Evolutionary conservation across 1,140 invertebrate genomes (phyloP).

Genomic region (Rhysida immarginata): DNA sequence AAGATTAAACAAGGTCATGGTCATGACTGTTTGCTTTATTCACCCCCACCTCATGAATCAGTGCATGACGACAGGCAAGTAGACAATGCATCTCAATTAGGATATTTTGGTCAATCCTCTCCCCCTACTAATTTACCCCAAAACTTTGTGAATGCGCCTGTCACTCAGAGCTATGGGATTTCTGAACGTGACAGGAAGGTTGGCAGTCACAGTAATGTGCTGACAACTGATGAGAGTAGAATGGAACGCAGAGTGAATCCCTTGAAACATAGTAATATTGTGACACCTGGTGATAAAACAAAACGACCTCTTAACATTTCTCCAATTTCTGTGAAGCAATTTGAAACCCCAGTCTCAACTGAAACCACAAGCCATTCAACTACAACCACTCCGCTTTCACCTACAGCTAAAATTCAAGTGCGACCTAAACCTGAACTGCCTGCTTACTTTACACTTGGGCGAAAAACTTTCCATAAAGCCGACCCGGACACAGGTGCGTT

Average conservation of each 20-base stretch:
- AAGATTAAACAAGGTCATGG: too few species aligned
- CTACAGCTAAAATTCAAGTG: constrained; percentile 7
- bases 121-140: too few species aligned
- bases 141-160: too few species aligned
- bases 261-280: background rate
- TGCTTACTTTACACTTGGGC: constrained; percentile 13
- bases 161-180: too few species aligned
- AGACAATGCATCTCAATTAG: too few species aligned
- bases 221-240: background rate
- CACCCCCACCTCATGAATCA: too few species aligned
- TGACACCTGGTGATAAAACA: background rate
- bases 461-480: background rate
- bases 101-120: too few species aligned
- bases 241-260: constrained; percentile 2
- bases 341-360: background rate
- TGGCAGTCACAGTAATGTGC: background rate
- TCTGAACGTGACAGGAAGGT: background rate
- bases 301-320: background rate
- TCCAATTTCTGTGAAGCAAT: background rate
- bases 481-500: background rate
- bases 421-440: constrained; percentile 17
- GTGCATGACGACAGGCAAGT: too few species aligned
- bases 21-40: too few species aligned
- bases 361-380: background rate
- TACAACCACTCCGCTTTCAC: background rate